Conservation (phyloP, 2,797 vertebrate species). For the Lates japonicus region DNA sequence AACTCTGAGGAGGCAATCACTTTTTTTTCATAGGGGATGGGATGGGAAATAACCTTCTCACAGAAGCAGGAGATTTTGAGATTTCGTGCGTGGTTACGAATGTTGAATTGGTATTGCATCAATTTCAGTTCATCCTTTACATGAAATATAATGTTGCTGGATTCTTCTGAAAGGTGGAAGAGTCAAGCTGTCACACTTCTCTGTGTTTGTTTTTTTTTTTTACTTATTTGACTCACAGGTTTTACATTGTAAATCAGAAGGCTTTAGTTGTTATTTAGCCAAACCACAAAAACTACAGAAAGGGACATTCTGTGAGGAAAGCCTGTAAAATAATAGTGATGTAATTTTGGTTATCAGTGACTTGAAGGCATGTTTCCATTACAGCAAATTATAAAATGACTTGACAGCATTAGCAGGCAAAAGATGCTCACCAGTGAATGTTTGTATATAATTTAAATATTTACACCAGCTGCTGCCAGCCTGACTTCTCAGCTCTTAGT, state of each 20-base stretch:
- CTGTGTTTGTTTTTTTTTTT: neutral
- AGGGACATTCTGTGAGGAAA: too few species aligned
- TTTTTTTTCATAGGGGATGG: slow-evolving; percentile 6
- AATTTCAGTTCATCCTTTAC: neutral
- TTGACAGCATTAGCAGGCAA: slow-evolving; percentile 13
- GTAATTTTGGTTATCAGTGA: slow-evolving; percentile 16
- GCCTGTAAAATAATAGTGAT: slow-evolving; percentile 6
- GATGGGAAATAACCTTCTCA: slow-evolving; percentile 26
- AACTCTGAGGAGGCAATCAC: slow-evolving; percentile 46
- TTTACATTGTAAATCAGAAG: slow-evolving; percentile 14
- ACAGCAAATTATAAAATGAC: slow-evolving; percentile 15
- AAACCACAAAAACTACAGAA: neutral
- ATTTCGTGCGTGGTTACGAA: neutral
- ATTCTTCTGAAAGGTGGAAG: neutral
- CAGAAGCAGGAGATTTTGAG: slow-evolving; percentile 14
- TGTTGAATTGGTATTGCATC: slow-evolving; percentile 19
- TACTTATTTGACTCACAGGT: neutral
- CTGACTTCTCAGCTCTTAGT: slow-evolving; percentile 14
- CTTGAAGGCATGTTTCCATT: slow-evolving; percentile 13
- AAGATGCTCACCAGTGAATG: slow-evolving; percentile 28
- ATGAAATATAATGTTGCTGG: neutral
- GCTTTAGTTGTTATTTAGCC: neutral
- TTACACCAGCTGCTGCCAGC: slow-evolving; percentile 26
- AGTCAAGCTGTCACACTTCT: neutral
- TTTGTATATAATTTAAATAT: slow-evolving; percentile 53